Base-by-base conservation (phyloP, 64 coral and sea anemone genomes). In the Astreopora myriophthalma region DNA sequence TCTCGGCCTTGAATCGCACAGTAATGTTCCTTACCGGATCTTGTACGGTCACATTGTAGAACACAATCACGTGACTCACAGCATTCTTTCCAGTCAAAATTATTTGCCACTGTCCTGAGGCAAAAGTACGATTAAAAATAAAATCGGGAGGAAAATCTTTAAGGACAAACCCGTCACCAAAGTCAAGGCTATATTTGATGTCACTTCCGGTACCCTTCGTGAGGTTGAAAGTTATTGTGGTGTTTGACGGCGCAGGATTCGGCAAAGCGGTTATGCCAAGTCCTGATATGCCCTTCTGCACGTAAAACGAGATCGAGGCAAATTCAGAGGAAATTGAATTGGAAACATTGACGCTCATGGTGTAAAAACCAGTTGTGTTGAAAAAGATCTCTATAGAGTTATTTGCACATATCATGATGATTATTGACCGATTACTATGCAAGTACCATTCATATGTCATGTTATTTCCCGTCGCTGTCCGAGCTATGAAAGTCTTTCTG, bases 1-100 rank as follows among this genome's bases (percentile, higher is more conserved):
- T 29, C 12, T 84, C 84, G 32, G 80, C 61, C 2, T 86, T 14
- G 0, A 96, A 66, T 22, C 76, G 34, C 34, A 96, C 31, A 17
- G 70, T 93, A 0, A 96, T 82, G 34, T 96, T 75, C 77, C 85
- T 57, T 20, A 96, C 23, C 4, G 71, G 76, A 79, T 96, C 95
- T 74, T 96, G 95, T 5, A 96, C 80, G n/a, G 74, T 96, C 44
- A 96, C 89, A 62, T 86, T 93, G n/a, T 90, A 89, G 79, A 96
- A 96, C 12, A 96, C 51, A 58, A 90, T 96, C 75, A 89, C 88
- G 4, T 96, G 79, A 78, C 87, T 93, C 7, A 96, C 86, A 16
- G 64, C 37, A 35, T 96, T 96, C 46, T 81, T 74, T 33, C 84
- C 95, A 72, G 64, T 80, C 7, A 93, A 89, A 65, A 93, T 93